Percentiles rank a stretch among this genome's conserved stretches.
Conservation (phyloP, 2,797 vertebrate genomes). For the Amphiprion clarkii region DNA sequence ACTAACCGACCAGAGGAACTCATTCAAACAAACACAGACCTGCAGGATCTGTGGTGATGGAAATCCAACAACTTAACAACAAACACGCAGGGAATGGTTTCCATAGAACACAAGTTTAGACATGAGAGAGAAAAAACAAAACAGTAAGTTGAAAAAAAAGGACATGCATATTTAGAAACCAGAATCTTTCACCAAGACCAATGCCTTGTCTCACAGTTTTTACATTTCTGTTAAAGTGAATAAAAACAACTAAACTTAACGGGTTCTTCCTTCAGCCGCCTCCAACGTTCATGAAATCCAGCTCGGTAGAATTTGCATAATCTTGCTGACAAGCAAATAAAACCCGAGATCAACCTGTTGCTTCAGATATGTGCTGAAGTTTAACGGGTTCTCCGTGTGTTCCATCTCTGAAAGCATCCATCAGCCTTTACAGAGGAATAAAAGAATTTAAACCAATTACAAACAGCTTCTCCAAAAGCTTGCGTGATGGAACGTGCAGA, state of each 20-base stretch:
- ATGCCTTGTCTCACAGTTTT: no score
- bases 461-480: not conserved
- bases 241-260: no score
- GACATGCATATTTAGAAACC: not conserved
- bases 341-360: no score
- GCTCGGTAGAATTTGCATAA: no score
- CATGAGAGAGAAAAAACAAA: not conserved
- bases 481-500: constrained; percentile 3
- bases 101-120: constrained; percentile 21
- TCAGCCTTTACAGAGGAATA: not conserved
- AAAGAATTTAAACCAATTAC: not conserved
- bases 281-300: no score
- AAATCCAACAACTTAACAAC: constrained; percentile 38
- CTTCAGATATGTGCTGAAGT: no score
- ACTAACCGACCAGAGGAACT: constrained; percentile 42
- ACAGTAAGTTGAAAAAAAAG: not conserved
- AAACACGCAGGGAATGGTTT: constrained; percentile 37
- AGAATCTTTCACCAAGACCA: no score
- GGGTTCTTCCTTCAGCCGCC: no score
- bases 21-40: constrained; percentile 17
- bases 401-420: no score
- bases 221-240: no score
- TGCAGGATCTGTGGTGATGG: constrained; percentile 10
- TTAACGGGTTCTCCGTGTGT: no score
- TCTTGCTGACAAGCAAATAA: no score